These are phyloP conservation scores for Melospiza georgiana DNA, from an alignment of 2,113 vertebrate genomes.

Conservation along the genomic window DNA sequence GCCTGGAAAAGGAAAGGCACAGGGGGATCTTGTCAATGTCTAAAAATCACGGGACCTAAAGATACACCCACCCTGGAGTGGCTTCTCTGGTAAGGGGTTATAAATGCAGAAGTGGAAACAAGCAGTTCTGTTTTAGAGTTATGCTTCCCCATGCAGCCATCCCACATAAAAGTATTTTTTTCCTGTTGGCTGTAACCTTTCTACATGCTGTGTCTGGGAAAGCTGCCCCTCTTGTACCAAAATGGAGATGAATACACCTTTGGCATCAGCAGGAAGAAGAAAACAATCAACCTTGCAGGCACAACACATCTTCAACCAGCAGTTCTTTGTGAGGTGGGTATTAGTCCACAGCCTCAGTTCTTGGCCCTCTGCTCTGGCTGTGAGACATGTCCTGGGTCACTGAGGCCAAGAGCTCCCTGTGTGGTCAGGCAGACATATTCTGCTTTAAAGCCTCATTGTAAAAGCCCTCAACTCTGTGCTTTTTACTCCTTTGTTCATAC, in stretches of 20 bases:
- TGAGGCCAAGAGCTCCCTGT: neutral
- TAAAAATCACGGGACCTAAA: neutral
- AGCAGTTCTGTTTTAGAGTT: neutral
- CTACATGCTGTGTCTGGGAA: neutral
- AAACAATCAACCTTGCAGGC: neutral
- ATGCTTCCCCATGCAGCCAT: neutral
- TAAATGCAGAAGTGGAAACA: neutral
- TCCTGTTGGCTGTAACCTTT: neutral
- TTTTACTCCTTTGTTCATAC: neutral
- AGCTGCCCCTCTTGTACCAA: accelerated
- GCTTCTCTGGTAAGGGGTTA: neutral
- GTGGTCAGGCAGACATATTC: accelerated
- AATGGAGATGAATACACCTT: neutral
- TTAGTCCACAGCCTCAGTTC: neutral
- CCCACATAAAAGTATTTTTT: neutral
- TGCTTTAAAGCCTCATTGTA: neutral
- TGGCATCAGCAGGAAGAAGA: neutral
- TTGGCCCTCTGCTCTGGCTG: neutral
- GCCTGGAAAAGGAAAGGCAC: neutral
- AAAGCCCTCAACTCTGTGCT: neutral
- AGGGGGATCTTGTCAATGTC: neutral
- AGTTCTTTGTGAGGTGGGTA: neutral
- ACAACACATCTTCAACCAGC: neutral
- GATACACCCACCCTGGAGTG: neutral
- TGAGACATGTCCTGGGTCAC: neutral